phyloP scores from a whole-genome alignment of 1,140 invertebrate species.

The Aphidius gifuensis region DNA sequence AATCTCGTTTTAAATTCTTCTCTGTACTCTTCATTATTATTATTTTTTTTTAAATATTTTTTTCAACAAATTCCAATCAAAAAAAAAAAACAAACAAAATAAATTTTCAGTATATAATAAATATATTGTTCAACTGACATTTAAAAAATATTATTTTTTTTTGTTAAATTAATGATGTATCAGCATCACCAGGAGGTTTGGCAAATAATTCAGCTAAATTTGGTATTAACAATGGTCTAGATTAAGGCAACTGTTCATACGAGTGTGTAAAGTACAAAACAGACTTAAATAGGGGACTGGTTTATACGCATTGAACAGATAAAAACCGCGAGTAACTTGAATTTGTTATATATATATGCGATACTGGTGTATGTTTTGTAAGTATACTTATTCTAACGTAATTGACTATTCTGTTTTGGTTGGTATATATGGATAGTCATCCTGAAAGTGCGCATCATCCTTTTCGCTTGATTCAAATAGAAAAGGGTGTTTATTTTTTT shows the following conservation, averaged over 20 bases:
- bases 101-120: no score
- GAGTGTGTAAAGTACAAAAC: no score
- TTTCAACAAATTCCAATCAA: no score
- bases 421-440: not conserved
- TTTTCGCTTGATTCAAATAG: no score
- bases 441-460: constrained; percentile 27
- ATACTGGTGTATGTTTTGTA: not conserved
- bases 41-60: no score
- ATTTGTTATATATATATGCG: no score
- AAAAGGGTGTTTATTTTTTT: no score
- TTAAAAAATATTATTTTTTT: not conserved
- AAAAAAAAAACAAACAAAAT: no score
- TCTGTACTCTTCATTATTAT: no score
- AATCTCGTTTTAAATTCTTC: no score
- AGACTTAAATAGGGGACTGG: not conserved
- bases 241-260: constrained; percentile 1
- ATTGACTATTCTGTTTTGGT: constrained; percentile 34
- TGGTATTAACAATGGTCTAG: constrained; percentile 28
- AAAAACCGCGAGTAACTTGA: constrained; percentile 18
- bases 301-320: not conserved
- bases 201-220: constrained; percentile 40
- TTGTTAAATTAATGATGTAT: constrained; percentile 28
- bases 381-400: constrained; percentile 18
- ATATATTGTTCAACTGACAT: not conserved
- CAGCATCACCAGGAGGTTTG: constrained; percentile 8